Conservation (phyloP, 2,888 invertebrate genomes). For the Heliconius sara region DNA sequence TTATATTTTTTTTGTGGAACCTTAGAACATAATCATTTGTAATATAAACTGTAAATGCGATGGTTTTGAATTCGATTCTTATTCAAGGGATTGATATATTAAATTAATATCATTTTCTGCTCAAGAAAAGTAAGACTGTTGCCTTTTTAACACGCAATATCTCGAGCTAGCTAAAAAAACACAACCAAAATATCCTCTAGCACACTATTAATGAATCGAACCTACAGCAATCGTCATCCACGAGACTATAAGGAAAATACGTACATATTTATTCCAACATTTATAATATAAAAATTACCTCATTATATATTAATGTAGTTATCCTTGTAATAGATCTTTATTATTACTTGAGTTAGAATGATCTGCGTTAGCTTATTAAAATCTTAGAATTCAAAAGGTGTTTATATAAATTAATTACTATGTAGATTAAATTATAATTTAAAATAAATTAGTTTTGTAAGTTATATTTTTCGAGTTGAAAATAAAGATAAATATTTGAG, state of each 20-base stretch:
- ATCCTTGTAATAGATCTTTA: conserved; percentile 18
- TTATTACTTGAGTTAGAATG: background rate
- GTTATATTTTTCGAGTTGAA: conserved; percentile 2
- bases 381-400: conserved; percentile 11
- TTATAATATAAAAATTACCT: conserved; percentile 12
- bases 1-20: too few species aligned
- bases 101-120: background rate
- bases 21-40: too few species aligned
- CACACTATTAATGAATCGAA: background rate
- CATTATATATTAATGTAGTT: conserved; percentile 14
- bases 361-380: background rate
- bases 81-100: background rate
- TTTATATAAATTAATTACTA: background rate
- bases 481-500: background rate
- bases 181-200: background rate
- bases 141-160: background rate
- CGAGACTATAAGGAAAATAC: background rate
- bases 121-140: background rate
- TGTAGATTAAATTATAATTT: background rate
- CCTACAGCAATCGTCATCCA: background rate
- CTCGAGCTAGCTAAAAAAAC: background rate
- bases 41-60: background rate
- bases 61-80: background rate
- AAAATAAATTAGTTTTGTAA: conserved; percentile 5
- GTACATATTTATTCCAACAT: conserved; percentile 25